A percentile compares a stretch with the other conserved stretches of the same genome.
phyloP scores from a whole-genome alignment of 2,888 invertebrate species.

The Luffia ferchaultella region DNA sequence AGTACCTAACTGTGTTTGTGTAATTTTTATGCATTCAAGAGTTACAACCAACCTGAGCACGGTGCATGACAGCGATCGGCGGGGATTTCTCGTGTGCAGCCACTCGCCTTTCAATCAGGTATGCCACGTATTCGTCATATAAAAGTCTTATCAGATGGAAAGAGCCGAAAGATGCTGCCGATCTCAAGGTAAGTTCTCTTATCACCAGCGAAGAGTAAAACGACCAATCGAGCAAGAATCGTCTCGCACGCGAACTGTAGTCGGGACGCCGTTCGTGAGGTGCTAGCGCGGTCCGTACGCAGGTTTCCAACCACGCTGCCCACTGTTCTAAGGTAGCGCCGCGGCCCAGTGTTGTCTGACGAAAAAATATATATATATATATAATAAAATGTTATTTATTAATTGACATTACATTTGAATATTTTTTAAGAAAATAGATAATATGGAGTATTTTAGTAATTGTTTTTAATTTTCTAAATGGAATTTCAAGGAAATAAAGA shows the following conservation, averaged over 20 bases:
- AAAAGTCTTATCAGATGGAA: slow-evolving; percentile 97
- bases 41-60: too few relatives aligned
- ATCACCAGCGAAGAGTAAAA: slow-evolving; percentile 99
- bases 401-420: background rate
- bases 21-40: too few relatives aligned
- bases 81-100: slow-evolving; percentile 90
- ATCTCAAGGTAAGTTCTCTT: slow-evolving; percentile 92
- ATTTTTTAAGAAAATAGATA: background rate
- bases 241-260: slow-evolving; percentile 85
- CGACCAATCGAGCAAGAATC: slow-evolving; percentile 98
- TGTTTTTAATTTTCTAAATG: background rate
- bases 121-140: slow-evolving; percentile 99
- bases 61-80: slow-evolving; percentile 91
- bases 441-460: background rate
- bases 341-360: slow-evolving; percentile 82
- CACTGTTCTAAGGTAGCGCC: slow-evolving; percentile 96
- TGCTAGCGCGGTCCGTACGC: slow-evolving; percentile 88
- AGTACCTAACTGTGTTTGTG: too few relatives aligned
- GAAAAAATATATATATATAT: too few relatives aligned
- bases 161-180: slow-evolving; percentile 98
- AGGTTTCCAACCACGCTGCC: slow-evolving; percentile 96
- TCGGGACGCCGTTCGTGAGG: slow-evolving; percentile 86
- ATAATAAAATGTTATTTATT: too few relatives aligned
- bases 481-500: background rate
- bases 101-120: slow-evolving; percentile 96